Conservation (phyloP, 2,113 vertebrate genomes). For the Hymenochirus boettgeri region DNA sequence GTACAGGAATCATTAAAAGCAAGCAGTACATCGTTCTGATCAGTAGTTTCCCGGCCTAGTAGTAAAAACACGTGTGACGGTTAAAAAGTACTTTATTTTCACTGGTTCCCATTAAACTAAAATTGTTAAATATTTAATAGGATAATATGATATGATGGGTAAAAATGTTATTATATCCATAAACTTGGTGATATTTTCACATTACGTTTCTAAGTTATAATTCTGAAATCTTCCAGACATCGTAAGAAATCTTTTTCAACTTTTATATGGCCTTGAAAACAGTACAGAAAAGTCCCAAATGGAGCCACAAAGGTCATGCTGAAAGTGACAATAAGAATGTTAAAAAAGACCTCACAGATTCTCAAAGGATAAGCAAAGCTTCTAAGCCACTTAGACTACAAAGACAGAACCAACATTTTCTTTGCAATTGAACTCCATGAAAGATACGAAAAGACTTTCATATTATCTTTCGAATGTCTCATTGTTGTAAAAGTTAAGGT, state of each 20-base stretch:
- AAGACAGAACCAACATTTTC: constrained; percentile 16
- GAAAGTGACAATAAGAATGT: neutral
- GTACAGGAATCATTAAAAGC: too few species aligned
- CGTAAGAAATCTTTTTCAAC: constrained; percentile 26
- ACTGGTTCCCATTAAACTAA: too few species aligned
- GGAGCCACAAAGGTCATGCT: neutral
- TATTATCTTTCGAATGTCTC: neutral
- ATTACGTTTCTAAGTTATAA: neutral
- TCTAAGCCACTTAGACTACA: neutral
- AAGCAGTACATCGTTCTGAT: too few species aligned
- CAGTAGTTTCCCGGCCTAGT: too few species aligned
- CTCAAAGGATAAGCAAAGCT: neutral
- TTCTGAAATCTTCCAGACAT: constrained; percentile 9
- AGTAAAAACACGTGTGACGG: too few species aligned
- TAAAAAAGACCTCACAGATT: constrained; percentile 1
- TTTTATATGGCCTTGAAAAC: constrained; percentile 31
- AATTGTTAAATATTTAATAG: too few species aligned
- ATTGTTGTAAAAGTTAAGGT: neutral
- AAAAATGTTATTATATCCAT: too few species aligned
- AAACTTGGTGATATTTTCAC: too few species aligned
- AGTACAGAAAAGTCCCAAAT: neutral
- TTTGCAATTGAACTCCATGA: neutral
- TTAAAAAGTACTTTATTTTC: too few species aligned
- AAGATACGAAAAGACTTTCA: rapidly evolving
- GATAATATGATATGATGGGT: too few species aligned